These are phyloP conservation scores for Phthorimaea operculella DNA, from an alignment of 1,140 invertebrate species.

Conservation along the genomic window DNA sequence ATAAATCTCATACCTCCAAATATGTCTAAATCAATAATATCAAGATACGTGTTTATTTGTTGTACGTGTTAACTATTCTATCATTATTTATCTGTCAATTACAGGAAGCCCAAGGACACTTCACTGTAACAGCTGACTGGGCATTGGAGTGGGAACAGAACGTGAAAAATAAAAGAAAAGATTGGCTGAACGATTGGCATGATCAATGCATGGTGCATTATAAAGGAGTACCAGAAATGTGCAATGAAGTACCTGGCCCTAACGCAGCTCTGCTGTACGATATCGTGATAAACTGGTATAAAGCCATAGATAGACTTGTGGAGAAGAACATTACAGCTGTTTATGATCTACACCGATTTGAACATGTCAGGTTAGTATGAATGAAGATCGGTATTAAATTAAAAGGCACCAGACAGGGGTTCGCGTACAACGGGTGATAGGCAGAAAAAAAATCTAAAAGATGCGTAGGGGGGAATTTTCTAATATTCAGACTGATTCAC, in stretches of 20 bases:
- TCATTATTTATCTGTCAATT: background rate
- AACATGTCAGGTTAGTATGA: constrained; percentile 23
- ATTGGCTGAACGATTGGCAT: background rate
- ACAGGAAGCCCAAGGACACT: background rate
- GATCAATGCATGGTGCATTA: background rate
- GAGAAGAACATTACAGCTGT: constrained; percentile 22
- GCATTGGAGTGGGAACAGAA: background rate
- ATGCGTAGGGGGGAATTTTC: no score
- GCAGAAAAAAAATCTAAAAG: no score
- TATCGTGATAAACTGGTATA: constrained; percentile 33
- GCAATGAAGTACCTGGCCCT: background rate
- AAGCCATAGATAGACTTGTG: constrained; percentile 25
- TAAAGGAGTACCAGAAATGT: background rate
- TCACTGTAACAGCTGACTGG: background rate
- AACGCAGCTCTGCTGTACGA: constrained; percentile 35
- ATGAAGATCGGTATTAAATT: no score
- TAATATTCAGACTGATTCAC: no score
- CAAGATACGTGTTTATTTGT: no score
- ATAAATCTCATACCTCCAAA: background rate
- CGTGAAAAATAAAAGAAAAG: background rate
- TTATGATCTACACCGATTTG: constrained; percentile 35
- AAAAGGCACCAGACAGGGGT: no score
- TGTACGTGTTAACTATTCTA: background rate
- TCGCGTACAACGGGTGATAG: no score
- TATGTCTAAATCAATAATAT: no score